These are phyloP conservation scores for Xiphophorus maculatus DNA, from an alignment of 2,113 vertebrate species.

Conservation along the genomic window DNA sequence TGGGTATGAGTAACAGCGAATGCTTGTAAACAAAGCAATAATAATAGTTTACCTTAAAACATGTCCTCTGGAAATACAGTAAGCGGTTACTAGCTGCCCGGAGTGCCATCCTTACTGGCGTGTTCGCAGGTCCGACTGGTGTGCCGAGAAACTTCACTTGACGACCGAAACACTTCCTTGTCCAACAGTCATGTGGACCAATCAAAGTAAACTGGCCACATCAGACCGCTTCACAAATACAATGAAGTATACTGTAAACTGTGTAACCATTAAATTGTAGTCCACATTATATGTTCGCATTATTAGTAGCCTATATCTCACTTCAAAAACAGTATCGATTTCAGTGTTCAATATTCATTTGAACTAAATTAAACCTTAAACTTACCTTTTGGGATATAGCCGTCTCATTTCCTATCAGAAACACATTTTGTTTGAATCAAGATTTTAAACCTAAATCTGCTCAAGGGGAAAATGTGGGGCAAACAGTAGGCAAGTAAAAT, in stretches of 20 bases:
- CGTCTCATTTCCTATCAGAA: neutral
- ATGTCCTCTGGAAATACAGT: constrained; percentile 3
- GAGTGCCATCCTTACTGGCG: constrained; percentile 37
- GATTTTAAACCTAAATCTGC: neutral
- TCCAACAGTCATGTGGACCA: constrained; percentile 2
- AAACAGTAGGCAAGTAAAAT: no score
- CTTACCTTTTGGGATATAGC: no score
- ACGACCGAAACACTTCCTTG: constrained; percentile 41
- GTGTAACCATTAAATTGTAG: neutral
- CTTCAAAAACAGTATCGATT: neutral
- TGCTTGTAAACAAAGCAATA: neutral
- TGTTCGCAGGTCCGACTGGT: neutral
- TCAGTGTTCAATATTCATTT: no score
- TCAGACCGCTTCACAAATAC: neutral
- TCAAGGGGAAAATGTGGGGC: no score
- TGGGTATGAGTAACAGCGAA: neutral
- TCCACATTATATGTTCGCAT: neutral
- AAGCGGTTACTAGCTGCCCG: constrained; percentile 5
- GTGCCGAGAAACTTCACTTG: neutral
- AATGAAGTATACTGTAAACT: neutral
- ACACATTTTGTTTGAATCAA: neutral
- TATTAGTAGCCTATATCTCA: neutral
- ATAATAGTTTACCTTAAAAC: constrained; percentile 37
- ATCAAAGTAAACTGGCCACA: neutral
- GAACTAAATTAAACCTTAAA: no score